Percentiles rank a stretch among this genome's conserved stretches.
phyloP scores from a whole-genome alignment of 2,888 invertebrate genomes.

The Phengaris alcon region DNA sequence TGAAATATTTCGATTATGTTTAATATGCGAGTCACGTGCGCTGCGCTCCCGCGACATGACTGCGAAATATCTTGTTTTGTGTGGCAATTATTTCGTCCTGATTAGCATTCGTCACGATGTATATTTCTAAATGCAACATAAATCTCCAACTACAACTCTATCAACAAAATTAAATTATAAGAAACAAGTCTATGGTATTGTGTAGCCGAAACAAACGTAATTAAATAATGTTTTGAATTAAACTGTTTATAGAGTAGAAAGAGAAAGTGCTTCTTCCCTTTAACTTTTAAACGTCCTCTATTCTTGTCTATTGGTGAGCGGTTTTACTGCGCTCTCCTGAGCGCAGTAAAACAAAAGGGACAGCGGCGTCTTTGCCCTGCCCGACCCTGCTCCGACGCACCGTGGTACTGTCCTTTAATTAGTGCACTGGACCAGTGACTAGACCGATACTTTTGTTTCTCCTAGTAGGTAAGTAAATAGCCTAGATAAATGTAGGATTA shows the following conservation, averaged over 20 bases:
- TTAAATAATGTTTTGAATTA: background rate
- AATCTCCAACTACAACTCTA: background rate
- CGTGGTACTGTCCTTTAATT: background rate
- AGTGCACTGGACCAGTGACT: too few species aligned
- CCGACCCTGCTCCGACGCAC: background rate
- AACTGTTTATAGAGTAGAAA: background rate
- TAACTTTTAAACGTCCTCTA: background rate
- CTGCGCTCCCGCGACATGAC: background rate
- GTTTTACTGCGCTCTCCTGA: constrained; percentile 1
- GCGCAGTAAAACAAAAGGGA: too few species aligned
- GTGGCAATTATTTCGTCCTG: background rate
- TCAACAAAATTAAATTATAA: background rate
- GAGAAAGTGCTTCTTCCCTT: background rate
- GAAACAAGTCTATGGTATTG: background rate
- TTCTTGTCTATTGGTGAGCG: background rate
- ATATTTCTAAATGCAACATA: background rate
- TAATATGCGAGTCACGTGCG: constrained; percentile 5
- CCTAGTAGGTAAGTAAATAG: too few species aligned
- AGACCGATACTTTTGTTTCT: too few species aligned
- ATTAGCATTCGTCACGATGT: background rate
- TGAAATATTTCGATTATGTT: constrained; percentile 11
- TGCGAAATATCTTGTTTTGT: background rate
- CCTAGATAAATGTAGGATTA: too few species aligned
- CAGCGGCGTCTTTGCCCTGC: too few species aligned
- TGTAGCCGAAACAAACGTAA: background rate